Percentiles rank a stretch among this genome's conserved stretches.
These are phyloP conservation scores for Zosterops japonicus DNA, from an alignment of 2,113 vertebrate genomes.

Conservation along the genomic window DNA sequence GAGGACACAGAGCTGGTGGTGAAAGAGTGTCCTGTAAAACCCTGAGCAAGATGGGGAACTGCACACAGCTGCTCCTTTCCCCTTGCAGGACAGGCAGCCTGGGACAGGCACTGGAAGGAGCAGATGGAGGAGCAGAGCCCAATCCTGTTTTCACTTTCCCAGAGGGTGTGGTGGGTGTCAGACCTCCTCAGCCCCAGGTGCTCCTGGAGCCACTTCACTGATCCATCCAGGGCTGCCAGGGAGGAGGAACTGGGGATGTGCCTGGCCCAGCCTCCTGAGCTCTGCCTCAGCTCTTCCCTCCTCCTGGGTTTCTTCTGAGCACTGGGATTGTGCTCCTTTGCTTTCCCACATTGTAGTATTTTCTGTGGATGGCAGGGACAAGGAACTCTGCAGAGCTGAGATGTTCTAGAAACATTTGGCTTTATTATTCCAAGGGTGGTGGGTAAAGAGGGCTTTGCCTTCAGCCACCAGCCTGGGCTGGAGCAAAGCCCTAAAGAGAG, in stretches of 20 bases:
- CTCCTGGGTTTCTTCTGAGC: not conserved
- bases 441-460: no score
- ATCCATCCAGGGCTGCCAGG: not conserved
- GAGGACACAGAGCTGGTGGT: not conserved
- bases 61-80: not conserved
- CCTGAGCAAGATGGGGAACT: fast-evolving
- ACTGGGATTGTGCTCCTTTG: not conserved
- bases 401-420: no score
- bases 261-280: not conserved
- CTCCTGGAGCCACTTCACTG: not conserved
- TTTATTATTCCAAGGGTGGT: no score
- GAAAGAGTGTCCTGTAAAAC: not conserved
- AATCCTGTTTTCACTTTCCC: not conserved
- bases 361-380: no score
- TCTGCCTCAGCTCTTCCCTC: not conserved
- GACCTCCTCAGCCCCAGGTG: no score
- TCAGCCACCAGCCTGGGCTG: no score
- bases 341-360: no score
- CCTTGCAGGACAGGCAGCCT: not conserved
- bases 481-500: no score
- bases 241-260: not conserved
- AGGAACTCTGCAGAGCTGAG: no score
- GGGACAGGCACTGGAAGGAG: not conserved
- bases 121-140: not conserved
- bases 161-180: not conserved